A percentile compares a stretch with the other conserved stretches of the same genome.
These are phyloP conservation scores for Mus pahari DNA, from an alignment of 2,113 vertebrate species.

Conservation along the genomic window DNA sequence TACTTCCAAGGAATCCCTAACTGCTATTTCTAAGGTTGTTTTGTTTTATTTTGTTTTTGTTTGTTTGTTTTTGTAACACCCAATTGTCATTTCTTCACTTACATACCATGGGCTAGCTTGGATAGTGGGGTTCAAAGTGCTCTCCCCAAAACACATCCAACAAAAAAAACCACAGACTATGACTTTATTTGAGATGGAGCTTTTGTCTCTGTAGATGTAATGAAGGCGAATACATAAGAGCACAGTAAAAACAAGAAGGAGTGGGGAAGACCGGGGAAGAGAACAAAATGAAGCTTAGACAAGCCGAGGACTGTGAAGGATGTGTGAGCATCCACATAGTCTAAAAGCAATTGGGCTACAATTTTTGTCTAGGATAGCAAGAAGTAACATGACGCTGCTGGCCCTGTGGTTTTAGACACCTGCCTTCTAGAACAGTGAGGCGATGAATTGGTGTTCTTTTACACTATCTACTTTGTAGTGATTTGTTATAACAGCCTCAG, in stretches of 20 bases:
- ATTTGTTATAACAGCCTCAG: background rate
- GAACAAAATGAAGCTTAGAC: accelerated
- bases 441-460: background rate
- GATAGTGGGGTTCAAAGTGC: background rate
- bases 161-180: background rate
- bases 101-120: background rate
- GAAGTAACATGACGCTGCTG: accelerated
- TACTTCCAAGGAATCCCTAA: no score
- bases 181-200: background rate
- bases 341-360: background rate
- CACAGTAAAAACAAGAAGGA: background rate
- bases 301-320: background rate
- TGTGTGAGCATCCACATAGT: accelerated
- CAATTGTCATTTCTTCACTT: background rate
- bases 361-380: background rate
- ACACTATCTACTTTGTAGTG: background rate
- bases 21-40: accelerated
- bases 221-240: background rate
- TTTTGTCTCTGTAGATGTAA: background rate
- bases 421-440: background rate
- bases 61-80: background rate
- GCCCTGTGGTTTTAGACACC: background rate
- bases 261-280: background rate
- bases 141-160: background rate
- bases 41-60: no score